Evolutionary conservation across 2,888 invertebrate species (phyloP).

Genomic region (Pandemis cinnamomeana): DNA sequence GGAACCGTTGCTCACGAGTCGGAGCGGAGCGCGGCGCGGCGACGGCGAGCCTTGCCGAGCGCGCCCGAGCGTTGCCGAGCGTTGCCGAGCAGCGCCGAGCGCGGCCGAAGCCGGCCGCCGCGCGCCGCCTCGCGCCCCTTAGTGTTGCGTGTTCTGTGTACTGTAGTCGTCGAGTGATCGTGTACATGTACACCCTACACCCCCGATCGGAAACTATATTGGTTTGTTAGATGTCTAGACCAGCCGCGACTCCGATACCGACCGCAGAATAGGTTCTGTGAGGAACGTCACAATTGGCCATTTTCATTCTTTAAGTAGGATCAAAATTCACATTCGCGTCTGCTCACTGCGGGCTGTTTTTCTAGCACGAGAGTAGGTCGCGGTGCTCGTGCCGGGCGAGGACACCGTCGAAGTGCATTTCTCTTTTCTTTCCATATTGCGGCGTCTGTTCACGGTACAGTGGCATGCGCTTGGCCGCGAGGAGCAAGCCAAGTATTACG

Average conservation of each 20-base stretch:
- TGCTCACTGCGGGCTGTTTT: conserved; percentile 87
- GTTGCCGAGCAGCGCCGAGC: conserved; percentile 18
- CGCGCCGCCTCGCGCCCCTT: conserved; percentile 57
- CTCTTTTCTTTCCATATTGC: conserved; percentile 84
- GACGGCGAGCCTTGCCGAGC: conserved; percentile 33
- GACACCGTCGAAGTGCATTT: conserved; percentile 81
- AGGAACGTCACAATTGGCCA: conserved; percentile 83
- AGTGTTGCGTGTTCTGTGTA: conserved; percentile 80
- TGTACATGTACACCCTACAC: conserved; percentile 75
- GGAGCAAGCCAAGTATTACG: conserved; percentile 99
- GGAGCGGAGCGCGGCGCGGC: conserved; percentile 52
- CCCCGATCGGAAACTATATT: conserved; percentile 80
- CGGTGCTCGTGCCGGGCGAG: conserved; percentile 59
- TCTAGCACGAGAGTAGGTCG: conserved; percentile 87
- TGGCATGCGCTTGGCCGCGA: conserved; percentile 99
- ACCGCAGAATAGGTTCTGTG: conserved; percentile 85
- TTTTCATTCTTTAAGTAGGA: conserved; percentile 74
- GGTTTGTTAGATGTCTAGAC: conserved; percentile 83
- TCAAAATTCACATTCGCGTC: conserved; percentile 76
- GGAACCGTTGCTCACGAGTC: conserved; percentile 66
- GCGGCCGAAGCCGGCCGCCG: conserved; percentile 47
- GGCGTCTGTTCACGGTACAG: conserved; percentile 86
- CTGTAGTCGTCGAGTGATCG: conserved; percentile 83
- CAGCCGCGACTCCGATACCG: conserved; percentile 74
- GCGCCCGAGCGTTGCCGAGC: conserved; percentile 26